phyloP scores from a whole-genome alignment of 2,797 vertebrate genomes.

The Delichon dasypus region DNA sequence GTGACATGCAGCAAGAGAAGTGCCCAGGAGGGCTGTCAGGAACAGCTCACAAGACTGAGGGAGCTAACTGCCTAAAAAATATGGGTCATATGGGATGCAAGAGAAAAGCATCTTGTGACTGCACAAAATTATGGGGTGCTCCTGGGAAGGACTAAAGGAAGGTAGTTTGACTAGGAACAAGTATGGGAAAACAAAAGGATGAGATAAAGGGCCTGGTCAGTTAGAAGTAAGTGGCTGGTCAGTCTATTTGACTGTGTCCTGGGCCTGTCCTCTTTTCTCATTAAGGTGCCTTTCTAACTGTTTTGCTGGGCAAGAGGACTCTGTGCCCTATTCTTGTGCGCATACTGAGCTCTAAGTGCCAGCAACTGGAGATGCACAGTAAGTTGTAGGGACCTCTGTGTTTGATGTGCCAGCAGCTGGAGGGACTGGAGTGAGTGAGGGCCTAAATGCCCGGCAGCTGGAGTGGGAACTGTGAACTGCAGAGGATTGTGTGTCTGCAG shows the following conservation, averaged over 20 bases:
- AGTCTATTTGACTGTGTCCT: not conserved
- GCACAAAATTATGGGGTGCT: not conserved
- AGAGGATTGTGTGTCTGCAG: not conserved
- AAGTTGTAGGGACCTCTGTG: not conserved
- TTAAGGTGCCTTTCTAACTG: not conserved
- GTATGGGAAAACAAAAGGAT: not conserved
- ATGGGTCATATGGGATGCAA: not conserved
- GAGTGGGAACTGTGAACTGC: not conserved
- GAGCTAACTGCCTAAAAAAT: not conserved
- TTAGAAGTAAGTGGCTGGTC: not conserved
- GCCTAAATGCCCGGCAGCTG: not conserved
- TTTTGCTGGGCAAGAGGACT: not conserved
- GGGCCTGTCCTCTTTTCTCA: not conserved
- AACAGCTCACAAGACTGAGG: not conserved
- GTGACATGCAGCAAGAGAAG: not conserved
- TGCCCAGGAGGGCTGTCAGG: not conserved
- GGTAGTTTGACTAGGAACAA: not conserved
- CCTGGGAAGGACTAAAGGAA: not conserved
- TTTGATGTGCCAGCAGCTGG: not conserved
- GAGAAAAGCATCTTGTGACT: not conserved
- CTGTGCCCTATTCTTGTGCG: fast-evolving
- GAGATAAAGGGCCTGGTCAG: not conserved
- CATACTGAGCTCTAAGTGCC: not conserved
- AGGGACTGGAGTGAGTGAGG: not conserved
- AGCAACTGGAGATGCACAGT: not conserved